Conservation (phyloP, 2,113 vertebrate species). For the Pseudorasbora parva region DNA sequence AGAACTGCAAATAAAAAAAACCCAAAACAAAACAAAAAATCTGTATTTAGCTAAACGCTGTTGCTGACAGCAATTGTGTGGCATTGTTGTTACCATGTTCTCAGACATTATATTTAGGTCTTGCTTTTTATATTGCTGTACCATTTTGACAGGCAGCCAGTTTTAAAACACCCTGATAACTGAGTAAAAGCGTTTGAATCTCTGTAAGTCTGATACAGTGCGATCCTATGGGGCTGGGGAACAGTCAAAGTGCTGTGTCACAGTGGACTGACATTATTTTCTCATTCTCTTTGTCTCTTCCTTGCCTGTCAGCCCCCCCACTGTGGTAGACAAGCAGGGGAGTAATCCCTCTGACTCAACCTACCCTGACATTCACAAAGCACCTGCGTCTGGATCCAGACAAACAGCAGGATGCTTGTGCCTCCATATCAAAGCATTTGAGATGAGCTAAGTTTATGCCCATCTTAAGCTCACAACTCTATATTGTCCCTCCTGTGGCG, state of each 20-base stretch:
- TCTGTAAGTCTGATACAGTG: background rate
- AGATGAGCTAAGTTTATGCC: constrained; percentile 9
- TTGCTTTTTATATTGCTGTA: background rate
- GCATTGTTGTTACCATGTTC: background rate
- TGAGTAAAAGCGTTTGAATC: background rate
- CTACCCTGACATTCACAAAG: constrained; percentile 33
- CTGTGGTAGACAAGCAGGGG: constrained; percentile 25
- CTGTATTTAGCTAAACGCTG: background rate
- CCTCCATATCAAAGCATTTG: constrained; percentile 33
- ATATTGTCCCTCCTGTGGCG: constrained; percentile 19
- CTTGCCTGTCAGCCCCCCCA: background rate
- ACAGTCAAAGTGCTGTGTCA: constrained; percentile 21
- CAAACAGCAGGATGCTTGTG: constrained; percentile 33
- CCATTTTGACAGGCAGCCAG: background rate
- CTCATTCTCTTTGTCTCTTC: constrained; percentile 29
- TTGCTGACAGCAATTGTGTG: background rate
- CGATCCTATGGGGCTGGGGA: background rate
- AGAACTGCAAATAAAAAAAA: background rate
- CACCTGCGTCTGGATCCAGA: constrained; percentile 28
- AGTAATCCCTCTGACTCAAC: constrained; percentile 42
- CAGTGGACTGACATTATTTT: constrained; percentile 21
- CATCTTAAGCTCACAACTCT: constrained; percentile 1
- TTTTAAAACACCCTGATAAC: background rate
- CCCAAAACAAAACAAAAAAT: too few relatives aligned
- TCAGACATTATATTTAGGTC: background rate